Evolutionary conservation across 2,888 invertebrate species (phyloP).

Genomic region (Meteorus colon): DNA sequence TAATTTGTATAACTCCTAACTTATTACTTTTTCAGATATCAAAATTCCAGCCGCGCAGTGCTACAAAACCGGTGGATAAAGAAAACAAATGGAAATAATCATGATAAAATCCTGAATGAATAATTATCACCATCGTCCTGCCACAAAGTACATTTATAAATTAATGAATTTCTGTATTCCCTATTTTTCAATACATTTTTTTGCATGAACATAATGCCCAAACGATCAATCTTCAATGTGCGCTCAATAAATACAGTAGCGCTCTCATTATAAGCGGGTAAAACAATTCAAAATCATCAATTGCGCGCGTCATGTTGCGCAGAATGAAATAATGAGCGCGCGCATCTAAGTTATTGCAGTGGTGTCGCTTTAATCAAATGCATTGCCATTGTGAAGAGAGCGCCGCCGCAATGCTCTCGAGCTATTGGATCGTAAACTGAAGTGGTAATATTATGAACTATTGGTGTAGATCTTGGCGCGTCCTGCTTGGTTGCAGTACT

Average conservation of each 20-base stretch:
- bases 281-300: conserved; percentile 10
- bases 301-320: conserved; percentile 5
- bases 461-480: conserved; percentile 28
- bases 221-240: background rate
- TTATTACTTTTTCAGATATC: conserved; percentile 54
- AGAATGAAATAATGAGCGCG: background rate
- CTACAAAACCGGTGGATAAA: conserved; percentile 56
- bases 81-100: conserved; percentile 57
- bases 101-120: background rate
- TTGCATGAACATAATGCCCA: background rate
- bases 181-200: conserved; percentile 1
- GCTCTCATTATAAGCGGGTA: background rate
- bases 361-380: background rate
- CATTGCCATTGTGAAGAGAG: background rate
- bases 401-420: conserved; percentile 19
- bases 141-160: background rate
- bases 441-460: conserved; percentile 28
- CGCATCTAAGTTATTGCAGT: background rate
- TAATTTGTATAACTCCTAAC: background rate
- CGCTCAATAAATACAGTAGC: background rate
- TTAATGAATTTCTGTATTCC: background rate
- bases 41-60: conserved; percentile 57
- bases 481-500: background rate
- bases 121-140: background rate
- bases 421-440: background rate